Percentiles rank a stretch among this genome's conserved stretches.
These are phyloP conservation scores for Oscarella lobularis DNA, from an alignment of 37 sponge, comb jelly and placozoan genomes.

Conservation along the genomic window DNA sequence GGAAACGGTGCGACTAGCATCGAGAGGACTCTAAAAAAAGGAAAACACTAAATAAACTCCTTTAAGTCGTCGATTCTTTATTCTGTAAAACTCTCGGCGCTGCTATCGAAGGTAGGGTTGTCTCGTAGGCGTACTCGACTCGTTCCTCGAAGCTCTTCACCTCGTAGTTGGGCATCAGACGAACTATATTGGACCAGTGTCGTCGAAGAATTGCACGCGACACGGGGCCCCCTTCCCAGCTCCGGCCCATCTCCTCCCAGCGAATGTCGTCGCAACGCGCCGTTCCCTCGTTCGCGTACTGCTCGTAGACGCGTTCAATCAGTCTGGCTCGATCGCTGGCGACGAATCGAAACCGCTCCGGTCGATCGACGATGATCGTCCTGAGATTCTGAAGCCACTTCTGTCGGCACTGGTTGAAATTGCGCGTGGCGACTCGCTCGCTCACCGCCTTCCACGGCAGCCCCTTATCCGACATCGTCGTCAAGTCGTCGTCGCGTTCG, in stretches of 20 bases:
- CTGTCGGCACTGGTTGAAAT: neutral
- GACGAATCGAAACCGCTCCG: neutral
- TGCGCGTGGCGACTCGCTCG: neutral
- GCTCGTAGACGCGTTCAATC: neutral
- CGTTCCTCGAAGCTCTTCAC: neutral
- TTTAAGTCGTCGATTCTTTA: too few species aligned
- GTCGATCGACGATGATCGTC: neutral
- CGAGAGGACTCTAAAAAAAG: too few species aligned
- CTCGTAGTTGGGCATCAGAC: neutral
- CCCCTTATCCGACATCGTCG: neutral
- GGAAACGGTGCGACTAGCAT: too few species aligned
- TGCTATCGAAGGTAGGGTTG: too few species aligned
- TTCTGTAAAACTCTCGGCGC: too few species aligned
- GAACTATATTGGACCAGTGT: neutral
- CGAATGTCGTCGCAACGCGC: neutral
- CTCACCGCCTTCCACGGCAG: neutral
- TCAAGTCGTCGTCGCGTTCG: neutral
- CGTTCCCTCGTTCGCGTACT: too few species aligned
- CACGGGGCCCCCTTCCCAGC: neutral
- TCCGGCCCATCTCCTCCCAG: neutral
- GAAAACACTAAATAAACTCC: too few species aligned
- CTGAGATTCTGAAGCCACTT: neutral
- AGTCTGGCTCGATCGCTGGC: neutral
- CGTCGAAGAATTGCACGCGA: neutral
- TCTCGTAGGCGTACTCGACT: neutral